Base-by-base conservation (phyloP, 2,797 vertebrate genomes). In the Erethizon dorsatum region DNA sequence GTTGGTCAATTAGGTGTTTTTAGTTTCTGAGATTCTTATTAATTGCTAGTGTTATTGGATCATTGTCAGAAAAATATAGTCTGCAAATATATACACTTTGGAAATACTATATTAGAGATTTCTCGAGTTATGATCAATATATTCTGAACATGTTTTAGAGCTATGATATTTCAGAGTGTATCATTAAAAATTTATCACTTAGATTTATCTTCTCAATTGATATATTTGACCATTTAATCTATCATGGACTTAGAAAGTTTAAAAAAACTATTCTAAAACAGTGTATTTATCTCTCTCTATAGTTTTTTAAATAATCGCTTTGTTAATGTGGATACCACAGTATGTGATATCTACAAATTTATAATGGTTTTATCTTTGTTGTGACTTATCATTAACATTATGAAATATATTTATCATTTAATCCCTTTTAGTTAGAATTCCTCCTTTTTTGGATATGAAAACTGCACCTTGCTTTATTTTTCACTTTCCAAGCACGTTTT, bases 401-500 rank as follows among this genome's bases (percentile, higher is more conserved):
- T 45, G 28, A 82, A 84, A 69, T 31, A 4, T n/a, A 12, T 33
- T 89, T 94, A 50, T 37, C 6, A 47, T 75, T 85, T 63, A 26
- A 84, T 91, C 17, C 1, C 41, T 95, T 89, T 65, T 61, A 11
- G 12, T 73, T 50, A 80, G 41, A 79, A 80, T 88, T 61, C 7
- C 17, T n/a, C 73, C 22, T 65, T 77, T 79, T 9, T 83, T 26
- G 77, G 61, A 78, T 45, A 78, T 33, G 31, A 65, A 63, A 17
- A 45, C 80, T 52, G 4, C 33, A 73, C 41, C 28, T 65, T 88
- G 37, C 28, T 89, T 95, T 67, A 45, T n/a, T 96, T 79, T 80
- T 2, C 11, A 75, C 41, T 84, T 92, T 41, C 15, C 28, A 22
- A 12, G 69, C 73, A 18, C 41, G 31, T 15, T 56, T 90, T 41